Evolutionary conservation across 2,888 invertebrate species (phyloP).

Genomic region (Drosophila limbata): DNA sequence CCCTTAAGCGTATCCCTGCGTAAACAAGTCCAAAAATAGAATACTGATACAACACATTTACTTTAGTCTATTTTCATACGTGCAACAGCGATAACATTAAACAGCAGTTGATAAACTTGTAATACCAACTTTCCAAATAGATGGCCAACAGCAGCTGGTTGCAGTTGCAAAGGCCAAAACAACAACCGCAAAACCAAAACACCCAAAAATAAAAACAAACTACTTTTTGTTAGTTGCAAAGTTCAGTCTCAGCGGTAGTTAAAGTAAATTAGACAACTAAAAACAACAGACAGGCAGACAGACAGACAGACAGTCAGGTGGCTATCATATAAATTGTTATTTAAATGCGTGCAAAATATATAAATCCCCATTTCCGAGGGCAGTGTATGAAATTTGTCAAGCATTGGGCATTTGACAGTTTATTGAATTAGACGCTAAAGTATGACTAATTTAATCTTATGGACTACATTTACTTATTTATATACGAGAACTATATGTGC

Average conservation of each 20-base stretch:
- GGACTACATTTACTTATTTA: conserved; percentile 14
- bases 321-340: conserved; percentile 47
- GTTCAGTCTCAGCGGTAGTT: conserved; percentile 27
- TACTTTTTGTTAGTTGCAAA: conserved; percentile 31
- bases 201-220: conserved; percentile 18
- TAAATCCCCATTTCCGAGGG: conserved; percentile 36
- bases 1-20: conserved; percentile 27
- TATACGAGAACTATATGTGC: background rate
- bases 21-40: conserved; percentile 43
- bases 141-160: conserved; percentile 11
- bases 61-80: conserved; percentile 32
- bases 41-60: conserved; percentile 20
- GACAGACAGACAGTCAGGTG: conserved; percentile 10
- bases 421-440: conserved; percentile 46
- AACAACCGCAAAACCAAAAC: conserved; percentile 14
- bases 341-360: conserved; percentile 48
- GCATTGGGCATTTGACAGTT: conserved; percentile 25
- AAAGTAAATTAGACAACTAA: conserved; percentile 44
- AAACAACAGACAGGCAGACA: conserved; percentile 4
- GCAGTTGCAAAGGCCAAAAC: conserved; percentile 13
- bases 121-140: conserved; percentile 27
- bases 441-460: conserved; percentile 39
- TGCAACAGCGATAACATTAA: conserved; percentile 38
- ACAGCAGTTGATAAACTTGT: conserved; percentile 36
- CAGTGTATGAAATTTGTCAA: conserved; percentile 5